Base-by-base conservation (phyloP, 2,797 vertebrate genomes). In the Phyllotis vaccarum region DNA sequence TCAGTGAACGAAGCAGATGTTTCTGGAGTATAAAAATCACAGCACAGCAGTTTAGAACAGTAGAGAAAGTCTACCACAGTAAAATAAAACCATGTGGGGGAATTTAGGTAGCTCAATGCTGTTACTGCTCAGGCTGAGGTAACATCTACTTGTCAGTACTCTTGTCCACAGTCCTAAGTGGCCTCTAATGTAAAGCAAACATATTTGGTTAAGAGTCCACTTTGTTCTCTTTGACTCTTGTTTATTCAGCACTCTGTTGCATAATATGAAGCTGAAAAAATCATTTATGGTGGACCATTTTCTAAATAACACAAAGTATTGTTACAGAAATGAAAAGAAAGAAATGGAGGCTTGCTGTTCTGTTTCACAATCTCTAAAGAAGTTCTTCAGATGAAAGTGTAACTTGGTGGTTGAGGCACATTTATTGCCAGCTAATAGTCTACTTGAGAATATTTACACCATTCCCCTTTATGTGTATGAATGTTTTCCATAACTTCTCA, bases 371-470 rank as follows among this genome's bases (percentile, higher is more conserved):
- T 86, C 75, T 66, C 60, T 83, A 74, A 92, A 58, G 40, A 2
- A 89, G 22, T 87, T 72, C 12, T 93, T 86, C 60, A 81, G 43
- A 21, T 85, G 54, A 87, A 95, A 94, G 75, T 86, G 56, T 29
- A 43, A 75, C 22, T 62, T 91, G 72, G 13, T 89, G 43, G 16
- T 34, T 90, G 19, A 87, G 11, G 74, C 29, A 54, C 83, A 76
- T 72, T 91, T 94, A 79, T n/a, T 27, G 80, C 2, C 70, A 54
- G 13, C 5, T 76, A 94, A 34, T 76, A 31, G 54, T 6, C 43
- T 83, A 74, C 43, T 89, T 95, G 70, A 89, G 7, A 86, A 82
- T 78, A 81, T 62, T 76, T 40, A 49, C 10, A 88, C n/a, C 27
- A 52, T 27, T 70, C 12, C 29, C 74, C 95, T 80, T 16, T 74